Conservation (phyloP, 1,140 invertebrate genomes). For the Zeugodacus cucurbitae region DNA sequence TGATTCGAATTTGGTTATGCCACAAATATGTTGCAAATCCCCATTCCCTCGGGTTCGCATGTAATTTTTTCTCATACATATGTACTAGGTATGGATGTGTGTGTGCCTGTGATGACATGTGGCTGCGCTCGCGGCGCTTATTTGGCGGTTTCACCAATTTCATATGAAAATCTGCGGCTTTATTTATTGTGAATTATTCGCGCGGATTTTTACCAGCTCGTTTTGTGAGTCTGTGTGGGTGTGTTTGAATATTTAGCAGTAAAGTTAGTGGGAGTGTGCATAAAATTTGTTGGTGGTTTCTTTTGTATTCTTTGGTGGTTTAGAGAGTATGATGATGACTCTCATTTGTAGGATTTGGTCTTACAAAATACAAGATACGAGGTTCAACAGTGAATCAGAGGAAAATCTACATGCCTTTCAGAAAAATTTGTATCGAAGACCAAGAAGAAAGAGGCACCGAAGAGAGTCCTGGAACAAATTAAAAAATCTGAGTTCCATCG, state of each 20-base stretch:
- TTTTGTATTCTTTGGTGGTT: background rate
- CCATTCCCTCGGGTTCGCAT: background rate
- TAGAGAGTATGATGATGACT: too few species aligned
- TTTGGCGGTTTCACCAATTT: slow-evolving; percentile 32
- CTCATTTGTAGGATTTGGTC: too few species aligned
- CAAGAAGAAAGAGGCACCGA: too few species aligned
- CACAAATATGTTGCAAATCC: slow-evolving; percentile 22
- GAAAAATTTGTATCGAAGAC: too few species aligned
- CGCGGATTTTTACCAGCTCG: background rate
- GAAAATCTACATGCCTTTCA: too few species aligned
- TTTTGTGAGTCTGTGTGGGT: background rate
- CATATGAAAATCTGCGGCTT: slow-evolving; percentile 33
- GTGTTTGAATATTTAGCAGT: background rate
- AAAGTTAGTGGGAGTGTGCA: background rate
- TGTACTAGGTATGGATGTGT: background rate
- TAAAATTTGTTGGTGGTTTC: background rate
- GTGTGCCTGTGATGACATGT: background rate
- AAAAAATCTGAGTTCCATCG: too few species aligned
- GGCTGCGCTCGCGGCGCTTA: background rate
- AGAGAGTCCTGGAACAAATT: too few species aligned
- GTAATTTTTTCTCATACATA: background rate
- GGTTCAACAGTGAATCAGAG: too few species aligned
- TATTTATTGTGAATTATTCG: slow-evolving; percentile 34
- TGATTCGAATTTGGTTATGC: slow-evolving; percentile 26
- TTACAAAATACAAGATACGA: too few species aligned